A percentile compares a stretch with the other conserved stretches of the same genome.
phyloP scores from a whole-genome alignment of 2,797 vertebrate species.

The Pseudomugil gertrudae region DNA sequence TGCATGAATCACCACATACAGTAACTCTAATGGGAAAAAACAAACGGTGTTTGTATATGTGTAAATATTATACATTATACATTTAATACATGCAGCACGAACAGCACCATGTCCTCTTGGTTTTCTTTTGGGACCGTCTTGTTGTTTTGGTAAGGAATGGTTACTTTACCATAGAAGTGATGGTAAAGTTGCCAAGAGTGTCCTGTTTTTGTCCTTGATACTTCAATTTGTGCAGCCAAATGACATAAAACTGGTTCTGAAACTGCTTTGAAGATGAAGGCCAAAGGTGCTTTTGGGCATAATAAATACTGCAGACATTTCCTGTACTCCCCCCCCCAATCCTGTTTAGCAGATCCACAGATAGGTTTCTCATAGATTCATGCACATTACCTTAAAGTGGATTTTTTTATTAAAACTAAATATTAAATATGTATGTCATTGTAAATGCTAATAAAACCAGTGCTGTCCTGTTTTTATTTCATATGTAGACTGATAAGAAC shows the following conservation, averaged over 20 bases:
- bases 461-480: neutral
- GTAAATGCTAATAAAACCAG: neutral
- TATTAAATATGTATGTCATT: too few relatives aligned
- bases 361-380: too few relatives aligned
- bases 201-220: neutral
- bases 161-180: neutral
- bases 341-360: too few relatives aligned
- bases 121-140: neutral
- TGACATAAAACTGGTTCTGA: neutral
- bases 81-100: neutral
- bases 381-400: neutral
- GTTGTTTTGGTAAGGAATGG: neutral
- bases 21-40: neutral
- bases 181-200: neutral
- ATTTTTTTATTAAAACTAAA: too few relatives aligned
- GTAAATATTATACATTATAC: neutral
- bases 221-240: neutral
- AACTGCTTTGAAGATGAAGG: too few relatives aligned
- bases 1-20: neutral
- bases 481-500: neutral
- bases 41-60: neutral
- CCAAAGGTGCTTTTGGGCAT: too few relatives aligned
- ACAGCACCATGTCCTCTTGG: too few relatives aligned
- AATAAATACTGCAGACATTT: too few relatives aligned
- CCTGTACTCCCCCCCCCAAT: too few relatives aligned